phyloP scores from a whole-genome alignment of 2,113 vertebrate genomes.

The Cnemophilus loriae region DNA sequence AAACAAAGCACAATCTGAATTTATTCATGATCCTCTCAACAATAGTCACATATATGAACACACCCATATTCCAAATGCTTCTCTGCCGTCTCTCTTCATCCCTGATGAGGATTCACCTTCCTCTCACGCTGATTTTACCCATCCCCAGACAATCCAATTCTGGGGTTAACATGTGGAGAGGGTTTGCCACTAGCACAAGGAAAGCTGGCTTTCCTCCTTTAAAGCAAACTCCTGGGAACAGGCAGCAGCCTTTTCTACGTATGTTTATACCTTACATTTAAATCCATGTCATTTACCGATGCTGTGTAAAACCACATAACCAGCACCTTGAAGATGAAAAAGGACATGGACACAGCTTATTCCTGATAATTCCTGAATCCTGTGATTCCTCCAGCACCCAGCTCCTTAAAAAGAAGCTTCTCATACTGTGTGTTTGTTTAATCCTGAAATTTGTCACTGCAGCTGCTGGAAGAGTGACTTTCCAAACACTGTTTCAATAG shows the following conservation, averaged over 20 bases:
- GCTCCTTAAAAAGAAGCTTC: background rate
- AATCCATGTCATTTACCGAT: background rate
- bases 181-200: background rate
- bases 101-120: background rate
- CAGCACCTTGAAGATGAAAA: background rate
- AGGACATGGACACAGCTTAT: background rate
- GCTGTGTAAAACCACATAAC: background rate
- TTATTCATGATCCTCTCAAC: background rate
- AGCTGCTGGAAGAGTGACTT: background rate
- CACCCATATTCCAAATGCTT: background rate
- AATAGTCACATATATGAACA: background rate
- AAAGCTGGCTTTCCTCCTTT: background rate
- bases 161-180: rapidly evolving
- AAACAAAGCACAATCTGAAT: background rate
- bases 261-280: background rate
- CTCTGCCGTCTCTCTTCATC: background rate
- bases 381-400: background rate
- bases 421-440: background rate
- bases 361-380: too few species aligned
- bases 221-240: background rate
- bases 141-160: background rate
- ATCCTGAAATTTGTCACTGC: background rate
- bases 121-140: background rate
- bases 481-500: background rate
- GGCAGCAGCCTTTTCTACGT: background rate